Evolutionary conservation across 1,140 invertebrate species (phyloP).

Genomic region (Lucilia sericata): DNA sequence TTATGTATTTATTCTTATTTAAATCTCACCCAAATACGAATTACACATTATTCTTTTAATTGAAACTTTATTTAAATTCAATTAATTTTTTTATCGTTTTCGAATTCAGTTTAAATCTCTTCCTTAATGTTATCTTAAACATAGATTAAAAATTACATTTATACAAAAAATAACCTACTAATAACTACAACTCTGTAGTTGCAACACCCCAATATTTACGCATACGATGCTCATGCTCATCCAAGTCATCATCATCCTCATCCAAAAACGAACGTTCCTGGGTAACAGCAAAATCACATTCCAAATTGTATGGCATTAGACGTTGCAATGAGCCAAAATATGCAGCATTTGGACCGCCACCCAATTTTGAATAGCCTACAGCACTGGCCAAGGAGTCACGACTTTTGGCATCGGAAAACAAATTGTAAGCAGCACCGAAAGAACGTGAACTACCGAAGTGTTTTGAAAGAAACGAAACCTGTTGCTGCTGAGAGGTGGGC

Average conservation of each 20-base stretch:
- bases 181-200: conserved; percentile 78
- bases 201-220: conserved; percentile 89
- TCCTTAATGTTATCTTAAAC: neutral
- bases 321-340: conserved; percentile 87
- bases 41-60: no score
- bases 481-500: conserved; percentile 50
- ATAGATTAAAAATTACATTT: neutral
- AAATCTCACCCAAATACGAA: no score
- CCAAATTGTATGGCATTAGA: conserved; percentile 85
- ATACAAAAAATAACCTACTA: neutral
- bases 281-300: conserved; percentile 85
- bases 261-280: conserved; percentile 73
- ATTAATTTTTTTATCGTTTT: no score
- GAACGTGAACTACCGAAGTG: conserved; percentile 84
- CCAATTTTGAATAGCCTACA: conserved; percentile 66
- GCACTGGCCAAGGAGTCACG: conserved; percentile 52
- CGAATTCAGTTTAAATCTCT: no score
- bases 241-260: conserved; percentile 57
- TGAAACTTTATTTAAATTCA: no score
- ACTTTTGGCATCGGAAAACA: conserved; percentile 68
- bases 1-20: no score
- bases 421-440: conserved; percentile 67
- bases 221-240: conserved; percentile 81
- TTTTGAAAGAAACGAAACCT: conserved; percentile 75
- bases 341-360: conserved; percentile 83